A percentile compares a stretch with the other conserved stretches of the same genome.
Conservation (phyloP, 2,888 invertebrate genomes). For the Eupithecia pulchellata region DNA sequence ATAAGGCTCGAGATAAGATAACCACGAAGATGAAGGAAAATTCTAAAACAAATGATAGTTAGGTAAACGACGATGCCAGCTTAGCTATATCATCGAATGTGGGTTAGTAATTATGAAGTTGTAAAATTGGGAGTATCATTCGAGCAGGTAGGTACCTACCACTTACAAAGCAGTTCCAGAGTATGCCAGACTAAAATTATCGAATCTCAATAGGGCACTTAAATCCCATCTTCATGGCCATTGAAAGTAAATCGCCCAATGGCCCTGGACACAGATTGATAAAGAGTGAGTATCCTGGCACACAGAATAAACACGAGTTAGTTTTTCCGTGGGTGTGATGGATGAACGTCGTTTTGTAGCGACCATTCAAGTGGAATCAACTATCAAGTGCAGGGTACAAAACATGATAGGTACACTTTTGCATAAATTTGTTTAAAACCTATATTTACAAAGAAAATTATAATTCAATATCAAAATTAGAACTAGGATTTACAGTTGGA, state of each 20-base stretch:
- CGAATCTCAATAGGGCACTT: slow-evolving; percentile 29
- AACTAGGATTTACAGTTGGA: too few relatives aligned
- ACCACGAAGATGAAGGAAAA: slow-evolving; percentile 1
- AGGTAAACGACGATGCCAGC: not conserved
- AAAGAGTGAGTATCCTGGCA: slow-evolving; percentile 13
- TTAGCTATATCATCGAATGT: not conserved
- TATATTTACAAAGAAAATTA: too few relatives aligned
- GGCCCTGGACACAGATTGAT: slow-evolving; percentile 37
- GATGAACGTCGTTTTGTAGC: slow-evolving; percentile 61
- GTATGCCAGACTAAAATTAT: slow-evolving; percentile 24
- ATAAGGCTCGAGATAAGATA: slow-evolving; percentile 3
- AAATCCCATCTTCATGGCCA: slow-evolving; percentile 32
- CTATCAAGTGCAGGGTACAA: not conserved
- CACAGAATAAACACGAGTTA: slow-evolving; percentile 22
- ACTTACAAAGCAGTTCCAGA: slow-evolving; percentile 1
- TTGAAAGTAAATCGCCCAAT: slow-evolving; percentile 43
- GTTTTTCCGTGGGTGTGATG: slow-evolving; percentile 50
- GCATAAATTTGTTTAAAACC: too few relatives aligned
- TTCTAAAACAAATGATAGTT: not conserved
- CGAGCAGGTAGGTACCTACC: not conserved
- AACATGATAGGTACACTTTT: not conserved
- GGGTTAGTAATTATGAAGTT: not conserved
- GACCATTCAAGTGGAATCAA: slow-evolving; percentile 78
- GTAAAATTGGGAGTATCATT: not conserved
- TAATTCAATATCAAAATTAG: too few relatives aligned